Percentiles rank a stretch among this genome's conserved stretches.
phyloP scores from a whole-genome alignment of 2,888 invertebrate species.

The Notodromas monacha region DNA sequence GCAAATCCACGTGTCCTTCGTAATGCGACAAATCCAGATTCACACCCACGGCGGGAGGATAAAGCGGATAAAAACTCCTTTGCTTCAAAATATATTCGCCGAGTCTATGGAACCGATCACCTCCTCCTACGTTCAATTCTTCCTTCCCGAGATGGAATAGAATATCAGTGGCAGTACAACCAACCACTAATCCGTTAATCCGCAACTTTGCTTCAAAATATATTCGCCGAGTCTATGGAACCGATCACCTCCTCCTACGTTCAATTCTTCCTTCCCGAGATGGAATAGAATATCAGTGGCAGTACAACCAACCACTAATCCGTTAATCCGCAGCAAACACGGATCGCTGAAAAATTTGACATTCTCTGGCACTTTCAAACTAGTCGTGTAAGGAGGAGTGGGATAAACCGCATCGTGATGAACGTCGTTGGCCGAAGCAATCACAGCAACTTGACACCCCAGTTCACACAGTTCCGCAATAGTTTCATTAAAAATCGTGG shows the following conservation, averaged over 20 bases:
- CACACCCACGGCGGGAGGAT: conserved; percentile 29
- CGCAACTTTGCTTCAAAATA: too few species aligned
- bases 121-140: too few species aligned
- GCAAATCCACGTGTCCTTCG: conserved; percentile 32
- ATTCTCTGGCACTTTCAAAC: conserved; percentile 11
- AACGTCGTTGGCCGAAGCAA: conserved; percentile 22
- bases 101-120: conserved; percentile 42
- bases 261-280: conserved; percentile 41
- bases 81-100: conserved; percentile 39
- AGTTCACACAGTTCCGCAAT: too few species aligned
- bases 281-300: conserved; percentile 53
- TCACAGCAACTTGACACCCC: neutral
- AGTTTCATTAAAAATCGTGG: too few species aligned
- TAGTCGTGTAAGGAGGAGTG: conserved; percentile 17
- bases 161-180: conserved; percentile 45
- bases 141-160: conserved; percentile 46
- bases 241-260: too few species aligned
- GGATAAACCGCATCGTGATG: conserved; percentile 49
- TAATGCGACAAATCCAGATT: conserved; percentile 35
- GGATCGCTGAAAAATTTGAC: conserved; percentile 41
- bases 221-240: too few species aligned
- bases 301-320: conserved; percentile 39
- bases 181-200: conserved; percentile 39
- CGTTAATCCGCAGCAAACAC: conserved; percentile 36
- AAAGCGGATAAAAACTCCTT: conserved; percentile 44